Evolutionary conservation across 2,797 vertebrate genomes (phyloP).

Genomic region (Onychomys arenicola): DNA sequence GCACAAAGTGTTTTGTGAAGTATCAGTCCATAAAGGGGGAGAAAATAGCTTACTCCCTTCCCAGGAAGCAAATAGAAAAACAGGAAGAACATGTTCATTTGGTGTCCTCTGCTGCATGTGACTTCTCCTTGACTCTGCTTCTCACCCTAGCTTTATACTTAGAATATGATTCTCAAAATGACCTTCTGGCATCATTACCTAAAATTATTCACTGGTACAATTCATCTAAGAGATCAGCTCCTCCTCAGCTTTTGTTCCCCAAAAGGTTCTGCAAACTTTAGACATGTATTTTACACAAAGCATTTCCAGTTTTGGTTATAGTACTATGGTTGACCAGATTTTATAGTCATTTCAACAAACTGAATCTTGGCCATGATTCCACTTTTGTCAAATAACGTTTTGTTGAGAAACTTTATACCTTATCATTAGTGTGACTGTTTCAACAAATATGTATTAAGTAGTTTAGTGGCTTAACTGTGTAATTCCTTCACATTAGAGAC

Average conservation of each 20-base stretch:
- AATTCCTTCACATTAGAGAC: neutral
- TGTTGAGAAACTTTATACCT: neutral
- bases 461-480: neutral
- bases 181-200: neutral
- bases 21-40: neutral
- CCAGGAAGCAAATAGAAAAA: neutral
- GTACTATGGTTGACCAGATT: neutral
- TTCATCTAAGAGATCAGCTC: neutral
- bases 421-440: neutral
- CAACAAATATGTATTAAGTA: neutral
- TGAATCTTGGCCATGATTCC: neutral
- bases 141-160: neutral
- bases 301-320: neutral
- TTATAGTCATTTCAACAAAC: neutral
- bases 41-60: neutral
- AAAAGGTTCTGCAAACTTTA: neutral
- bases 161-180: neutral
- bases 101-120: neutral
- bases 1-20: neutral
- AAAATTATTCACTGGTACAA: neutral
- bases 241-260: neutral
- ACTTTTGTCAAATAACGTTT: neutral
- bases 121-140: neutral
- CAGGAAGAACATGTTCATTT: neutral
- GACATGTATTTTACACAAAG: neutral